Evolutionary conservation across 2,888 invertebrate species (phyloP).

Genomic region (Silvanus unidentatus): DNA sequence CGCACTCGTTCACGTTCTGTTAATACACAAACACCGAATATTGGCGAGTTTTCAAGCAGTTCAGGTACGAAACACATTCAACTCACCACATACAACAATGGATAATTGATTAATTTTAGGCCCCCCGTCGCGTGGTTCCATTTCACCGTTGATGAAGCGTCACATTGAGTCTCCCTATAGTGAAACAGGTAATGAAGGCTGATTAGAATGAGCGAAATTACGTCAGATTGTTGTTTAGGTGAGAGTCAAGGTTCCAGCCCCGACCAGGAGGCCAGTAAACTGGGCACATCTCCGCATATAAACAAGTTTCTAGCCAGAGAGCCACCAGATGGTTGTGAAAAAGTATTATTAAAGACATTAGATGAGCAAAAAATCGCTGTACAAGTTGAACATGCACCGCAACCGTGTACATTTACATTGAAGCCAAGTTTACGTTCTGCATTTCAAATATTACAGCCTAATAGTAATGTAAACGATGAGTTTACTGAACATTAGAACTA

Average conservation of each 20-base stretch:
- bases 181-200: conserved; percentile 43
- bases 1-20: conserved; percentile 55
- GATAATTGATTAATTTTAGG: conserved; percentile 40
- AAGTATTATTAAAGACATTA: conserved; percentile 53
- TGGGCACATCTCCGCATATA: conserved; percentile 78
- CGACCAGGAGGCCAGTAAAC: conserved; percentile 63
- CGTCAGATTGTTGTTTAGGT: conserved; percentile 51
- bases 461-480: background rate
- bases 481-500: conserved; percentile 1
- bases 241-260: conserved; percentile 73
- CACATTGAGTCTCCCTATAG: conserved; percentile 56
- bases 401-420: conserved; percentile 69
- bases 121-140: conserved; percentile 59
- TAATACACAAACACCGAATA: conserved; percentile 80
- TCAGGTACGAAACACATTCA: too few species aligned
- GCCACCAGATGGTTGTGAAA: conserved; percentile 88
- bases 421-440: conserved; percentile 75
- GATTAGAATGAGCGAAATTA: background rate
- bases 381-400: conserved; percentile 31
- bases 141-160: conserved; percentile 63
- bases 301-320: conserved; percentile 79
- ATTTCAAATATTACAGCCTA: conserved; percentile 64
- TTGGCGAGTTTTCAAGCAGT: conserved; percentile 57
- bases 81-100: too few species aligned
- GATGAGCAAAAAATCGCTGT: conserved; percentile 26